Evolutionary conservation across 2,113 vertebrate species (phyloP), one percentile per base, ranked within the genome.

Genomic region (Limnothrissa miodon): DNA sequence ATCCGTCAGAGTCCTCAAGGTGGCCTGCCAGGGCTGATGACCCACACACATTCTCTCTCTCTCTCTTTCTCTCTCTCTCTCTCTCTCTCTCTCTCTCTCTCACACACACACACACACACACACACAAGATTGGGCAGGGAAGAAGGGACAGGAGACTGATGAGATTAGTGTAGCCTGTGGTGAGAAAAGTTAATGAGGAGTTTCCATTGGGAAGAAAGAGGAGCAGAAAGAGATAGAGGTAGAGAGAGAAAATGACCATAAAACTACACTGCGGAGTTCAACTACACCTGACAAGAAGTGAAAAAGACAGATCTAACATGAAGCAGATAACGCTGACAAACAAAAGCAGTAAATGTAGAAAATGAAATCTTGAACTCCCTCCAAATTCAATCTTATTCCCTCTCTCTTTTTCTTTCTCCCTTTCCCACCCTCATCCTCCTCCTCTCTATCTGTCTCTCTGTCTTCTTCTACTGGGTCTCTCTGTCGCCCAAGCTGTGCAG

Each of bases 11-110:
- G 33, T 59, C 45, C 48, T 81, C 51, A 51, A 70, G 80, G 80
- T n/a, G 21, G 59, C 56, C 53, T 86, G 83, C 84, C 83, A 80
- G 45, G 25, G 7, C 44, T 80, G 83, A 80, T 82, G 82, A 84
- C 83, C 82, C 53, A n/a, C n/a, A n/a, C n/a, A n/a, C n/a, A n/a
- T n/a, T n/a, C n/a, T n/a, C n/a, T n/a, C n/a, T n/a, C n/a, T n/a
- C n/a, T n/a, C n/a, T n/a, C n/a, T n/a, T n/a, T n/a, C n/a, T n/a
- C n/a, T n/a, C n/a, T n/a, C n/a, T n/a, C n/a, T n/a, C n/a, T n/a
- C n/a, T n/a, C n/a, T n/a, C n/a, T n/a, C n/a, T n/a, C n/a, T n/a
- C n/a, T n/a, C n/a, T n/a, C n/a, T n/a, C n/a, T n/a, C n/a, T n/a
- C n/a, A n/a, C n/a, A n/a, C n/a, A n/a, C n/a, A n/a, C n/a, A n/a